Percentiles rank a stretch among this genome's conserved stretches.
Conservation (phyloP, 2,113 vertebrate genomes). For the Redunca redunca region DNA sequence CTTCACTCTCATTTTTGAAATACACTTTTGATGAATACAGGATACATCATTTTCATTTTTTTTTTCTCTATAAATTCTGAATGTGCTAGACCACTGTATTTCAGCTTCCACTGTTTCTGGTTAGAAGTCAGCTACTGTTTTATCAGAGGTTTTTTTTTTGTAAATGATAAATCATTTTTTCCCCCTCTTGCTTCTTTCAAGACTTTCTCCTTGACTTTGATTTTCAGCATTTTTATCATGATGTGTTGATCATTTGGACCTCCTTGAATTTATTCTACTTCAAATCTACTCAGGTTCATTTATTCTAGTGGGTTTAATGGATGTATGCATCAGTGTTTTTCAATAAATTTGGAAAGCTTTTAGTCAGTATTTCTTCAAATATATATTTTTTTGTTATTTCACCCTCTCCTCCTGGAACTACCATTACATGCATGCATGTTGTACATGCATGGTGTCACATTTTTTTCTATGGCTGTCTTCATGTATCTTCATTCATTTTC, state of each 20-base stretch:
- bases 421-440: background rate
- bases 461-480: background rate
- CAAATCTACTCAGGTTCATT: background rate
- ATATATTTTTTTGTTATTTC: background rate
- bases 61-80: background rate
- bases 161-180: background rate
- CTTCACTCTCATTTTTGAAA: background rate
- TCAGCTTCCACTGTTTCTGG: background rate
- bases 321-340: background rate
- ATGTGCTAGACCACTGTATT: background rate
- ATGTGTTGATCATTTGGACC: background rate
- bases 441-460: background rate
- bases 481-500: background rate
- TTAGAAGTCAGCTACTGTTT: background rate
- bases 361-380: background rate
- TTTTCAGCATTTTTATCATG: background rate
- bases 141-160: background rate
- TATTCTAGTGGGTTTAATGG: background rate
- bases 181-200: background rate
- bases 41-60: background rate
- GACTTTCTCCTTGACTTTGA: background rate
- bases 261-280: background rate
- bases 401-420: background rate
- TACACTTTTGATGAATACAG: background rate
- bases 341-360: background rate